phyloP scores from a whole-genome alignment of 2,888 invertebrate species.

The Anodontia alba region DNA sequence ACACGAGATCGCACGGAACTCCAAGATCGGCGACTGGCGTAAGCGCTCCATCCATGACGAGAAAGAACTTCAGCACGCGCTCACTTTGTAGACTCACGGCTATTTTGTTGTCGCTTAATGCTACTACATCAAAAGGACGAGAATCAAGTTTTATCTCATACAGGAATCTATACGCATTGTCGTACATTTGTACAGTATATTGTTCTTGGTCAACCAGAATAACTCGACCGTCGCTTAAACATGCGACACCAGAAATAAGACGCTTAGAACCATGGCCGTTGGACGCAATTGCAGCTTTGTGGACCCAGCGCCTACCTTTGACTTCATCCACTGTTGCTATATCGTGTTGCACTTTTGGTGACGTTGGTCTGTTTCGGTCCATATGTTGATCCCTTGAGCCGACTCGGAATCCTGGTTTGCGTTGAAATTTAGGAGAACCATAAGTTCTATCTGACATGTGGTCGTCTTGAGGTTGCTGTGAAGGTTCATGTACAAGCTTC shows the following conservation, averaged over 20 bases:
- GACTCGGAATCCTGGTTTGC: neutral
- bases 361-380: neutral
- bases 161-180: constrained; percentile 34
- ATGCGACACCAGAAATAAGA: constrained; percentile 45
- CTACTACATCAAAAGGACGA: constrained; percentile 53
- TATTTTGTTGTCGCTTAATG: constrained; percentile 51
- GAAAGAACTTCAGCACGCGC: constrained; percentile 50
- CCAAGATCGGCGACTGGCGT: constrained; percentile 58
- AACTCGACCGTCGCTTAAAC: constrained; percentile 49
- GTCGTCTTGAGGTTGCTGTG: neutral
- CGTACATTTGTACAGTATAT: constrained; percentile 54
- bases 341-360: neutral
- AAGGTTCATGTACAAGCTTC: neutral
- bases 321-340: neutral
- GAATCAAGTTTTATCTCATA: constrained; percentile 54
- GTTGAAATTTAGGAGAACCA: neutral
- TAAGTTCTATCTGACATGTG: neutral
- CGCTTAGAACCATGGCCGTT: constrained; percentile 49
- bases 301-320: constrained; percentile 46
- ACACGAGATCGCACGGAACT: constrained; percentile 58
- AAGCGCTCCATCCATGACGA: constrained; percentile 42
- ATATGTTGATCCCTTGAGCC: neutral
- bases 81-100: constrained; percentile 60
- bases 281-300: constrained; percentile 45
- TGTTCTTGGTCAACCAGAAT: constrained; percentile 58